Conservation (phyloP, 2,797 vertebrate genomes). For the Pitangus sulphuratus region DNA sequence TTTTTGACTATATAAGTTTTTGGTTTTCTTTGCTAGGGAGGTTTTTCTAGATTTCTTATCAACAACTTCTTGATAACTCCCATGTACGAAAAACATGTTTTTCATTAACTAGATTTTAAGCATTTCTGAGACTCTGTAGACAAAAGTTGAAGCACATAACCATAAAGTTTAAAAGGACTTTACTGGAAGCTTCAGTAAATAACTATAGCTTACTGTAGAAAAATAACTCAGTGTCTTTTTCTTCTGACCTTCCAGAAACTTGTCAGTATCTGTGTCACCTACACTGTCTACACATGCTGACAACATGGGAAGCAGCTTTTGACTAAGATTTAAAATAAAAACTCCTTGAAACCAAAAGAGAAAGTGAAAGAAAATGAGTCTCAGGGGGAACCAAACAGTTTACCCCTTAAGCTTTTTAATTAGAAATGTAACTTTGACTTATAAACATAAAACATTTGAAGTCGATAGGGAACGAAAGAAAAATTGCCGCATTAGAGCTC, state of each 20-base stretch:
- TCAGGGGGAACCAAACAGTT: neutral
- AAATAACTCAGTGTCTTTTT: neutral
- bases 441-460: neutral
- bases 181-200: neutral
- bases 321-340: neutral
- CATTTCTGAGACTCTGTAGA: neutral
- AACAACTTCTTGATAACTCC: neutral
- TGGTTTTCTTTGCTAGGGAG: neutral
- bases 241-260: neutral
- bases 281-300: neutral
- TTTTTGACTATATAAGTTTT: neutral
- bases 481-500: neutral
- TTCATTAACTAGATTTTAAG: neutral
- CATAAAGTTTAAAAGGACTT: neutral
- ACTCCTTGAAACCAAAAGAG: neutral
- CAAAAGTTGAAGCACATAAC: neutral
- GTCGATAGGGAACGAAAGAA: neutral
- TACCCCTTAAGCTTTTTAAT: neutral
- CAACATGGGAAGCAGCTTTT: neutral
- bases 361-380: neutral
- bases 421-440: neutral
- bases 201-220: neutral
- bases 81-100: neutral
- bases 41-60: neutral
- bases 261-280: neutral